Evolutionary conservation across 1,140 invertebrate species (phyloP).

Genomic region (Odontomachus brunneus): DNA sequence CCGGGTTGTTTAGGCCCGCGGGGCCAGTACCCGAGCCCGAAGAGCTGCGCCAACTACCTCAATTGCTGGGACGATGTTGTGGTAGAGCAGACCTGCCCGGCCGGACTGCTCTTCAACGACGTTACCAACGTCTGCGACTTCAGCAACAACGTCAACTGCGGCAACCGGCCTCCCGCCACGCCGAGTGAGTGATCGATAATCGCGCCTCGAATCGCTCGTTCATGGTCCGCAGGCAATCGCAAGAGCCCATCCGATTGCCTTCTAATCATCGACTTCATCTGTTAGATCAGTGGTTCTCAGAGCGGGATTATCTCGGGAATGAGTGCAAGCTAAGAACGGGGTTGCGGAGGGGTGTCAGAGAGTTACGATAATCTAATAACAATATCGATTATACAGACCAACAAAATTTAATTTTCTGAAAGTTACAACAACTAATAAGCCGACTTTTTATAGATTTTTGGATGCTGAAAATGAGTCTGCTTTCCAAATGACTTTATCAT

Average conservation of each 20-base stretch:
- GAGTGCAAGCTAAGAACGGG: neutral
- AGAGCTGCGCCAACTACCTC: conserved; percentile 87
- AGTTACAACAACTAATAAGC: too few species aligned
- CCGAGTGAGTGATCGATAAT: conserved; percentile 77
- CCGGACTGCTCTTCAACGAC: conserved; percentile 87
- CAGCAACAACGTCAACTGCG: conserved; percentile 88
- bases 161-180: conserved; percentile 82
- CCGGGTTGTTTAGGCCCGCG: conserved; percentile 80
- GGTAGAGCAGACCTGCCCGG: conserved; percentile 88
- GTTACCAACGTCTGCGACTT: conserved; percentile 88
- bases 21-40: conserved; percentile 88
- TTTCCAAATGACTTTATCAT: too few species aligned
- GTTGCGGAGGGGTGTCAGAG: too few species aligned
- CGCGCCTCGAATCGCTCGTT: conserved; percentile 4
- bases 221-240: neutral
- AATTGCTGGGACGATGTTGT: conserved; percentile 90
- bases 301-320: neutral
- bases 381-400: too few species aligned
- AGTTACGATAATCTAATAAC: too few species aligned
- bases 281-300: neutral
- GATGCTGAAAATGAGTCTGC: too few species aligned
- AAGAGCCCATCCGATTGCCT: neutral
- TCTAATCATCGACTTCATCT: neutral
- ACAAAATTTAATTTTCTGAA: too few species aligned
- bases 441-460: too few species aligned